Percentiles rank a stretch among this genome's conserved stretches.
phyloP scores from a whole-genome alignment of 2,888 invertebrate genomes.

The Latrodectus elegans region DNA sequence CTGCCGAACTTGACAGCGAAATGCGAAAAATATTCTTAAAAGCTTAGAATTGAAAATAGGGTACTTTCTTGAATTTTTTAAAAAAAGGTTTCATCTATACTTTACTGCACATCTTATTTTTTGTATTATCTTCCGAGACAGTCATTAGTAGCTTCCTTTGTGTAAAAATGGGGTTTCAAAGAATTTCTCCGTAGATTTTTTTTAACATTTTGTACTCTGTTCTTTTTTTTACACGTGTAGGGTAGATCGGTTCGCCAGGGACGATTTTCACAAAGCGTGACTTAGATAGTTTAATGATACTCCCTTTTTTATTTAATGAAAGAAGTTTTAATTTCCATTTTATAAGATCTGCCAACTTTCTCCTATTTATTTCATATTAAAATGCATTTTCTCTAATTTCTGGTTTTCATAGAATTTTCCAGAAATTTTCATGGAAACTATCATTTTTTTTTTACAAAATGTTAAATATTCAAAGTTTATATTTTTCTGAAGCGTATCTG shows the following conservation, averaged over 20 bases:
- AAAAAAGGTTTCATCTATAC: slow-evolving; percentile 5
- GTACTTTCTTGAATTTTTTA: neutral
- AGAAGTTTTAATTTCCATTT: slow-evolving; percentile 34
- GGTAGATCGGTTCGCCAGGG: slow-evolving; percentile 33
- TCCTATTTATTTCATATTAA: slow-evolving; percentile 26
- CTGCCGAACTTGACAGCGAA: neutral
- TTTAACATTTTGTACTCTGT: neutral
- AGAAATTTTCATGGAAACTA: neutral
- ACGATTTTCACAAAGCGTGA: slow-evolving; percentile 42
- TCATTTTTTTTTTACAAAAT: neutral
- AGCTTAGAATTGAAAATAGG: slow-evolving; percentile 6
- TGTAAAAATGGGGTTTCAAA: slow-evolving; percentile 39
- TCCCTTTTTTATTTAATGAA: neutral
- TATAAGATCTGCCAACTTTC: slow-evolving; percentile 5
- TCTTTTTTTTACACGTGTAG: neutral
- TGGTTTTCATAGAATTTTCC: neutral
- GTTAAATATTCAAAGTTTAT: neutral
- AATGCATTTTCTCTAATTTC: slow-evolving; percentile 16
- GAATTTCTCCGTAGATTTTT: slow-evolving; percentile 17
- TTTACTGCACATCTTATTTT: neutral
- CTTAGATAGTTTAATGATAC: slow-evolving; percentile 46
- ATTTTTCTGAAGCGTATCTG: no score
- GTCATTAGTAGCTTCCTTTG: slow-evolving; percentile 38
- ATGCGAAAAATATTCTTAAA: slow-evolving; percentile 6
- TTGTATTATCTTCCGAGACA: slow-evolving; percentile 2